A percentile compares a stretch with the other conserved stretches of the same genome.
phyloP scores from a whole-genome alignment of 2,797 vertebrate species.

The Chromis chromis region DNA sequence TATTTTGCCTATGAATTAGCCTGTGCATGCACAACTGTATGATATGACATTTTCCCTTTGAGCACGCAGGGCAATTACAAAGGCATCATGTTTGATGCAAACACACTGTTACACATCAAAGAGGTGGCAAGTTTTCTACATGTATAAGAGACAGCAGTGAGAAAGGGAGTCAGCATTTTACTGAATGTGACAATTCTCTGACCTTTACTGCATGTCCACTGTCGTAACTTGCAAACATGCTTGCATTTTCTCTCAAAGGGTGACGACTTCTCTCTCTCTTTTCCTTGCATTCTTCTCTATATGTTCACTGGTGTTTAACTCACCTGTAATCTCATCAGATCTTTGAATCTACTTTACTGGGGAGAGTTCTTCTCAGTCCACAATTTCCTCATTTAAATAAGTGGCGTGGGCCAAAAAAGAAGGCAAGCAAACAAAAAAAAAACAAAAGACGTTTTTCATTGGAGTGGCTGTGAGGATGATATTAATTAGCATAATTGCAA shows the following conservation, averaged over 20 bases:
- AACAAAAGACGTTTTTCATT: constrained; percentile 57
- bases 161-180: constrained; percentile 26
- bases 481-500: constrained; percentile 84
- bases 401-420: constrained; percentile 34
- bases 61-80: constrained; percentile 42
- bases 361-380: constrained; percentile 31
- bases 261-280: constrained; percentile 34
- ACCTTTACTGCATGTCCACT: constrained; percentile 39
- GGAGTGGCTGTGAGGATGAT: constrained; percentile 74
- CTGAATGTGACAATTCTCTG: constrained; percentile 42
- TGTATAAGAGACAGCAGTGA: constrained; percentile 22
- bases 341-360: constrained; percentile 15
- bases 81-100: constrained; percentile 33
- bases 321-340: constrained; percentile 31
- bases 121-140: constrained; percentile 27
- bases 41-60: constrained; percentile 57
- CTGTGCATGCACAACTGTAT: constrained; percentile 30
- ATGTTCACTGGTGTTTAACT: constrained; percentile 20
- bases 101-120: constrained; percentile 31
- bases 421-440: constrained; percentile 8
- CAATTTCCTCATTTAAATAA: constrained; percentile 50
- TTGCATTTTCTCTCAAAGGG: constrained; percentile 18
- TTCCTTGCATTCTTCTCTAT: constrained; percentile 14
- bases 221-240: constrained; percentile 19
- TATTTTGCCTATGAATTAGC: constrained; percentile 28